phyloP scores from a whole-genome alignment of 1,140 invertebrate species.

The Anoplophora glabripennis region DNA sequence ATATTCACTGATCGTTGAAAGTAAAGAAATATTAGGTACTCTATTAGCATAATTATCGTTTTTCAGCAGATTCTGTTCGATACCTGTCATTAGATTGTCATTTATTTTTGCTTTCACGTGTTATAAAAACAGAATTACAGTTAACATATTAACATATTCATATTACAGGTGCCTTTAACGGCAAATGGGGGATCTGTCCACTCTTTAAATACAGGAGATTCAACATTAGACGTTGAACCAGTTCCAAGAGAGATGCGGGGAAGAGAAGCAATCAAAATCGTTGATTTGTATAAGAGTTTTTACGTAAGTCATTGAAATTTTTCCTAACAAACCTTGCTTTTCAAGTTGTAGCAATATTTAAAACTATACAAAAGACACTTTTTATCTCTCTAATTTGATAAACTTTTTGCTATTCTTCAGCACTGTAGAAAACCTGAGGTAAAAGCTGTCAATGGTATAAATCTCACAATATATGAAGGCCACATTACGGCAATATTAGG shows the following conservation, averaged over 20 bases:
- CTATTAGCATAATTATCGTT: too few species aligned
- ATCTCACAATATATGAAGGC: slow-evolving; percentile 73
- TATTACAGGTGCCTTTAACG: slow-evolving; percentile 50
- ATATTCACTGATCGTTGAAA: too few species aligned
- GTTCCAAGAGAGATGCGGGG: slow-evolving; percentile 70
- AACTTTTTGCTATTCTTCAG: slow-evolving; percentile 22
- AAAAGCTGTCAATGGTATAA: slow-evolving; percentile 62
- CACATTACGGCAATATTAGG: slow-evolving; percentile 86
- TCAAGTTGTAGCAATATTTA: too few species aligned
- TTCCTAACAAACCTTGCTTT: too few species aligned
- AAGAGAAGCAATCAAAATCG: slow-evolving; percentile 72
- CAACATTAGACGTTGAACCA: slow-evolving; percentile 66
- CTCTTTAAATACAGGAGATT: slow-evolving; percentile 57
- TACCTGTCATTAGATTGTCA: too few species aligned
- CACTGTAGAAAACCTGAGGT: slow-evolving; percentile 55
- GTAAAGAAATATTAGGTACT: too few species aligned
- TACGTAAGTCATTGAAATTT: slow-evolving; percentile 38
- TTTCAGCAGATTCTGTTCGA: too few species aligned
- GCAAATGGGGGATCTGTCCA: slow-evolving; percentile 60
- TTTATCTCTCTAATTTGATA: too few species aligned
- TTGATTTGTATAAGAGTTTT: slow-evolving; percentile 69
- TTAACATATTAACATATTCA: slow-evolving; percentile 8
- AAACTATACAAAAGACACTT: too few species aligned
- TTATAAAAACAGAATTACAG: too few species aligned
- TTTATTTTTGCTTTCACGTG: too few species aligned